A percentile compares a stretch with the other conserved stretches of the same genome.
Conservation (phyloP, 2,113 vertebrate genomes). For the Lagenorhynchus albirostris region DNA sequence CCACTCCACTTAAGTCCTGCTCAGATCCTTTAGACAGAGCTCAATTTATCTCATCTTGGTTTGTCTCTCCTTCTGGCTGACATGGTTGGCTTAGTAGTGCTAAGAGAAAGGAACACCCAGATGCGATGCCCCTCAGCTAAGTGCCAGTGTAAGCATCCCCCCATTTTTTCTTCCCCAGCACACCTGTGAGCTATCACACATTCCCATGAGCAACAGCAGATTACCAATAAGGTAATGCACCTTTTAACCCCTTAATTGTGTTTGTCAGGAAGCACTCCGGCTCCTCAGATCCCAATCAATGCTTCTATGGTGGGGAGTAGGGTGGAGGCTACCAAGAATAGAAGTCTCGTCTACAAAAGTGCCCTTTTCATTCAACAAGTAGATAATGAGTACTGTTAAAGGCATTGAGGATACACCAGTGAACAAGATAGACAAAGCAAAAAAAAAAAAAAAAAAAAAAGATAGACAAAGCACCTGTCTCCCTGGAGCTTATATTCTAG, state of each 20-base stretch:
- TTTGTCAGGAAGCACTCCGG: background rate
- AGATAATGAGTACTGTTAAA: background rate
- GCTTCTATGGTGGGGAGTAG: background rate
- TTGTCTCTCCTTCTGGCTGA: background rate
- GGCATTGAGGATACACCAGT: background rate
- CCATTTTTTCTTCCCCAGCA: background rate
- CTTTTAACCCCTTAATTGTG: background rate
- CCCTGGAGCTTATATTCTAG: background rate
- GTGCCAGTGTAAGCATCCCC: background rate
- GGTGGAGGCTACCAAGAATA: background rate
- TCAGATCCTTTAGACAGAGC: background rate
- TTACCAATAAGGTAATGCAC: background rate
- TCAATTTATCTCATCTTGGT: background rate
- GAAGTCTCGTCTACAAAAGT: background rate
- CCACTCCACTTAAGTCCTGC: background rate
- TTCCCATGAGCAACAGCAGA: background rate
- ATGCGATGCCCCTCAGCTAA: background rate
- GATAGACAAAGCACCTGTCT: background rate
- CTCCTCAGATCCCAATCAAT: background rate
- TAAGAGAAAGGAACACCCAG: background rate
- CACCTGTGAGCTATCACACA: background rate
- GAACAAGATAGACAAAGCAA: background rate
- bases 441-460: too few relatives aligned
- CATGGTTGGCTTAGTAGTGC: background rate
- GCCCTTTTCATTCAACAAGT: background rate